A percentile compares a stretch with the other conserved stretches of the same genome.
Evolutionary conservation across 1,140 invertebrate genomes (phyloP).

Genomic region (Potamilus streckersoni): DNA sequence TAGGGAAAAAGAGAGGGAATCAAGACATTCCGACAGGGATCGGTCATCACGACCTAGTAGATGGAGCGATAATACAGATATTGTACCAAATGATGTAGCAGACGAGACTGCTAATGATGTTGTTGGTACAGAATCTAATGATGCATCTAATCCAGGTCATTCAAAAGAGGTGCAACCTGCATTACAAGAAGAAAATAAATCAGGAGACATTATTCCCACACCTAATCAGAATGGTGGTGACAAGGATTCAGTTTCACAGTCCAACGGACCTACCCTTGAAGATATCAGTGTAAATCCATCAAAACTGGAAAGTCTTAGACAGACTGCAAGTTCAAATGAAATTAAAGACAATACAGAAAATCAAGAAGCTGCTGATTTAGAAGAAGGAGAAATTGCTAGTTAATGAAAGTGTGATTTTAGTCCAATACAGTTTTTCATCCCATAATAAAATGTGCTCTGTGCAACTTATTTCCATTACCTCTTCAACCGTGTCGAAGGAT

Average conservation of each 20-base stretch:
- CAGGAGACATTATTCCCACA: too few relatives aligned
- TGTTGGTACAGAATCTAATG: background rate
- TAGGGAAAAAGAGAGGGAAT: too few relatives aligned
- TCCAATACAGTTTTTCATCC: background rate
- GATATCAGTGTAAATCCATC: too few relatives aligned
- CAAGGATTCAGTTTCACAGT: too few relatives aligned
- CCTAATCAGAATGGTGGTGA: too few relatives aligned
- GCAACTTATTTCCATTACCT: too few relatives aligned
- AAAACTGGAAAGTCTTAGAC: background rate
- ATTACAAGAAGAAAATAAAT: too few relatives aligned
- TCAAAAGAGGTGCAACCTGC: too few relatives aligned
- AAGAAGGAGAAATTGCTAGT: slow-evolving; percentile 28
- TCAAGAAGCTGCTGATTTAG: slow-evolving; percentile 7
- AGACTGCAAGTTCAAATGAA: slow-evolving; percentile 1
- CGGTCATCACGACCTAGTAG: slow-evolving; percentile 26
- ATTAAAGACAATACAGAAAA: background rate
- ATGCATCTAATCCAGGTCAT: background rate
- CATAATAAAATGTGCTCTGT: too few relatives aligned
- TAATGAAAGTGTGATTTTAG: slow-evolving; percentile 5
- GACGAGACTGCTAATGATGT: slow-evolving; percentile 3
- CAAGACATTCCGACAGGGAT: slow-evolving; percentile 4
- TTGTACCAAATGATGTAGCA: background rate
- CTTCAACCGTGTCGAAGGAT: too few relatives aligned
- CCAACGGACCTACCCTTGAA: too few relatives aligned
- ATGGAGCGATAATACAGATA: slow-evolving; percentile 16